These are phyloP conservation scores for Albula goreensis DNA, from an alignment of 2,113 vertebrate genomes.

Conservation along the genomic window DNA sequence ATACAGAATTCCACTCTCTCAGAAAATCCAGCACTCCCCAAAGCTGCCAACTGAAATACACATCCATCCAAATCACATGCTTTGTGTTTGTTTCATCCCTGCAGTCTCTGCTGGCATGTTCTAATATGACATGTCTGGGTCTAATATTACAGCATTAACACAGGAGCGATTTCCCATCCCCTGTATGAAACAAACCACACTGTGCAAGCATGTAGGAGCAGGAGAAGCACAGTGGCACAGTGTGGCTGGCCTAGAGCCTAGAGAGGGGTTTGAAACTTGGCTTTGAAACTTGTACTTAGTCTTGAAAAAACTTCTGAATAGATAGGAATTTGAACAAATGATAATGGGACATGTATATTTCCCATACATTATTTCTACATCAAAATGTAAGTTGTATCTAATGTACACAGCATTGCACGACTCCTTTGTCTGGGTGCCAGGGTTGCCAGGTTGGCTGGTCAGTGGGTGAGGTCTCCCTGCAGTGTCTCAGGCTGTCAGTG, in stretches of 20 bases:
- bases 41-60: neutral
- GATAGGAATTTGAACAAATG: neutral
- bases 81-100: neutral
- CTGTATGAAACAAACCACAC: neutral
- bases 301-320: neutral
- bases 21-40: neutral
- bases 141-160: neutral
- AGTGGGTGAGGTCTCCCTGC: constrained; percentile 49
- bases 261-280: neutral
- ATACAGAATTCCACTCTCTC: neutral
- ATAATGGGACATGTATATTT: neutral
- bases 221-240: neutral
- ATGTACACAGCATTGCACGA: neutral
- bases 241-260: neutral
- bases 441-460: constrained; percentile 54
- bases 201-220: neutral
- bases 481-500: constrained; percentile 50
- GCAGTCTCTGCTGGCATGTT: neutral
- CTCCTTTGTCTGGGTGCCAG: constrained; percentile 58
- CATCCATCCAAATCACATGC: neutral
- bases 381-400: neutral
- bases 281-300: neutral
- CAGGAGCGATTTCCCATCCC: neutral
- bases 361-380: no score
- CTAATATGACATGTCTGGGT: neutral